Evolutionary conservation across 2,888 invertebrate species (phyloP).

Genomic region (Megalurothrips usitatus): DNA sequence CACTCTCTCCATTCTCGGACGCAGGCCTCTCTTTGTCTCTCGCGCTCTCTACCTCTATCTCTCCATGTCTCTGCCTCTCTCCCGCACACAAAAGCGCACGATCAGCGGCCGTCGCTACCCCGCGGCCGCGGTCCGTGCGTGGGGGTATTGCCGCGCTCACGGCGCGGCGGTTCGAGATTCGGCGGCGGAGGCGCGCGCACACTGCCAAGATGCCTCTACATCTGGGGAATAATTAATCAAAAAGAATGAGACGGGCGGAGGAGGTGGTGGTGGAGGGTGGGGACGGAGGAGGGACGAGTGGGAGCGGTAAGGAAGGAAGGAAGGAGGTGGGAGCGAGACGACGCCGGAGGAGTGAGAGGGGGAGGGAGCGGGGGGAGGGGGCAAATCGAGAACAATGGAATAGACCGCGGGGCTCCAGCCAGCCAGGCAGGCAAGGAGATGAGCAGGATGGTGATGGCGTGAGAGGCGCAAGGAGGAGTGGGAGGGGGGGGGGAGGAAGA

Average conservation of each 20-base stretch:
- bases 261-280: neutral
- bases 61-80: no score
- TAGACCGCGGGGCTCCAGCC: neutral
- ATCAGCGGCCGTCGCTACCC: no score
- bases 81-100: no score
- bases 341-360: neutral
- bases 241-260: neutral
- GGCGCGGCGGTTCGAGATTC: no score
- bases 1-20: no score
- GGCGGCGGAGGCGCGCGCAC: neutral
- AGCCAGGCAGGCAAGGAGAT: neutral
- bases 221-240: slow-evolving; percentile 20
- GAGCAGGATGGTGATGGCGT: neutral
- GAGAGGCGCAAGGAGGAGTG: neutral
- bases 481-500: neutral
- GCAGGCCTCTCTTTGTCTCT: no score
- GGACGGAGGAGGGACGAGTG: neutral
- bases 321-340: neutral
- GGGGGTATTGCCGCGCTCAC: no score
- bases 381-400: slow-evolving; percentile 17
- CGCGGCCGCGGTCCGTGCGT: no score
- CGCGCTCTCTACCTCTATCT: no score
- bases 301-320: neutral
- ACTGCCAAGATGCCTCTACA: no score
- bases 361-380: neutral